These are phyloP conservation scores for Plestiodon gilberti DNA, from an alignment of 2,113 vertebrate genomes.

Conservation along the genomic window DNA sequence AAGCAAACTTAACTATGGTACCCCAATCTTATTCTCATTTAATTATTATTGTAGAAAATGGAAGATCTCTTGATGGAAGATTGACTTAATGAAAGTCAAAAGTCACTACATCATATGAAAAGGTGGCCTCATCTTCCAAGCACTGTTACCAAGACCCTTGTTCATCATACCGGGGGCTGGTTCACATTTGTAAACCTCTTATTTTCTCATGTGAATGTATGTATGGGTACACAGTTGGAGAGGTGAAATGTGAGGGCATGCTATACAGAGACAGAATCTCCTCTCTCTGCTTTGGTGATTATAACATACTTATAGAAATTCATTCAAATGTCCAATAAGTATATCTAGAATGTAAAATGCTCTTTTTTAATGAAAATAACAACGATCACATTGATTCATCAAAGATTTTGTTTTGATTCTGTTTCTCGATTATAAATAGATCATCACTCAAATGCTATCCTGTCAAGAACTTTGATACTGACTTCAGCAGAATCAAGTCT, in stretches of 20 bases:
- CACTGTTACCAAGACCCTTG: rapidly evolving
- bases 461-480: neutral
- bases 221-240: too few relatives aligned
- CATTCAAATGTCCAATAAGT: neutral
- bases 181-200: neutral
- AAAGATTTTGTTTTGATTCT: rapidly evolving
- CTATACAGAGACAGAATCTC: slow-evolving; percentile 13
- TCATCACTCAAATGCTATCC: neutral
- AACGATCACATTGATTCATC: neutral
- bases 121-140: neutral
- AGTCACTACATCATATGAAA: rapidly evolving
- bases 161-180: neutral
- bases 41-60: neutral
- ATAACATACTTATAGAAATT: neutral
- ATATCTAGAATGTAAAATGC: neutral
- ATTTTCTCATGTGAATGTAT: neutral
- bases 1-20: neutral
- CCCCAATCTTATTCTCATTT: neutral
- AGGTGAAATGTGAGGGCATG: neutral
- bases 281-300: slow-evolving; percentile 34
- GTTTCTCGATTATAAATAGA: neutral
- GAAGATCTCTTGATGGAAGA: neutral
- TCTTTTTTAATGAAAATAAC: neutral
- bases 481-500: neutral
- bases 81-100: neutral